Evolutionary conservation across 2,797 vertebrate genomes (phyloP), one percentile per base, ranked within the genome.

Genomic region (Pseudotriccus pelzelni): DNA sequence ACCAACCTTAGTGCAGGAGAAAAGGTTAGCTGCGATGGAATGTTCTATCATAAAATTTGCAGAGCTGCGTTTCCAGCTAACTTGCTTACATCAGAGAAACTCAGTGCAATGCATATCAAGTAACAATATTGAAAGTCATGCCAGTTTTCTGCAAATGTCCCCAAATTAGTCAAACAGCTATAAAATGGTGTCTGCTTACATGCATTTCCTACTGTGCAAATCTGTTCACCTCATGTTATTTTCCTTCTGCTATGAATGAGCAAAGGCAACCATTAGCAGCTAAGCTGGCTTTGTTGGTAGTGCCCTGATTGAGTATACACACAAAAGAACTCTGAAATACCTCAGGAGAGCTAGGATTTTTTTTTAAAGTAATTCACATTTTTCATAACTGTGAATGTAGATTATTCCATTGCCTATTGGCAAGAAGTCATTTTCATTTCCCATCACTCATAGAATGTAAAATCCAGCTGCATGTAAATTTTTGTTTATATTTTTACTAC

Each of bases 201-300:
- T 47, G 41, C 3, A 1, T 79, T 95, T 93, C 80, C 47, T 81
- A 43, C 70, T 76, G 69, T 93, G 76, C 12, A 88, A 94, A 84
- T 93, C 90, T 91, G 50, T 89, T 91, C 47, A 82, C 36, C 22
- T 84, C 34, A 43, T 64, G 43, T 50, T 93, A 53, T 85, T 91
- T 92, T 93, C 21, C 24, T 81, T 90, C 30, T 67, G 49, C n/a
- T 79, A 8, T 28, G 46, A 74, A 72, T 82, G 58, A 95, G 27
- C 19, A 77, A 87, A 90, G 12, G 11, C 20, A 87, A 32, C 17
- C 7, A 37, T 39, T 34, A 81, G 4, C 27, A 69, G 10, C 15
- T 66, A 53, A 62, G 4, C 2, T 69, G 43, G 3, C 22, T 84
- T 55, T 50, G 60, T 10, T 27, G 32, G 24, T 12, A 53, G 5